Evolutionary conservation across 2,888 invertebrate species (phyloP).

Genomic region (Emmelina monodactyla): DNA sequence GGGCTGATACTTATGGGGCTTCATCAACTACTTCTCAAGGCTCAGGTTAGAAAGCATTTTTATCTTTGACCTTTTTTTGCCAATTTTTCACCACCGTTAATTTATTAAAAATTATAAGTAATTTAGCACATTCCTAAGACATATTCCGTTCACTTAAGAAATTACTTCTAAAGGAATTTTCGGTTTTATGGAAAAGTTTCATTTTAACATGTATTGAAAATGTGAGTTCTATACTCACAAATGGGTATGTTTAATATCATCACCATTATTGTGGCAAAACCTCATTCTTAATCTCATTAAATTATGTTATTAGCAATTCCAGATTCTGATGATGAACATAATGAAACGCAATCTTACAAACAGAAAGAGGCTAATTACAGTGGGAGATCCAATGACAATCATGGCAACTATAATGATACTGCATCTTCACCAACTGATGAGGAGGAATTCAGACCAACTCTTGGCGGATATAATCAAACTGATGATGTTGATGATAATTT

Average conservation of each 20-base stretch:
- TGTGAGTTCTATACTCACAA: too few species aligned
- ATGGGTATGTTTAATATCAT: too few species aligned
- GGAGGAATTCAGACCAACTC: slow-evolving; percentile 37
- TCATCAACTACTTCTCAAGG: slow-evolving; percentile 55
- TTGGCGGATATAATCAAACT: slow-evolving; percentile 20
- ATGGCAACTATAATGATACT: slow-evolving; percentile 48
- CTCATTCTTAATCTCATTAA: background rate
- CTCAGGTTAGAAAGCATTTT: too few species aligned
- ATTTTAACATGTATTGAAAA: too few species aligned
- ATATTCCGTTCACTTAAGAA: too few species aligned
- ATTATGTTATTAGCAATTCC: slow-evolving; percentile 25
- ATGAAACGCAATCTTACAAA: slow-evolving; percentile 20
- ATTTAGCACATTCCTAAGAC: too few species aligned
- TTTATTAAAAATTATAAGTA: too few species aligned
- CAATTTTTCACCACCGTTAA: too few species aligned
- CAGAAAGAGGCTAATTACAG: slow-evolving; percentile 20
- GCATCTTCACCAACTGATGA: slow-evolving; percentile 50
- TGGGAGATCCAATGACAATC: slow-evolving; percentile 22
- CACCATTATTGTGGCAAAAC: too few species aligned
- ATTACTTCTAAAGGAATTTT: too few species aligned
- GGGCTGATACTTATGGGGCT: slow-evolving; percentile 43
- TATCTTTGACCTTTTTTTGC: too few species aligned
- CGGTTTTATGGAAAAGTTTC: too few species aligned
- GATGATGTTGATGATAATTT: slow-evolving; percentile 2
- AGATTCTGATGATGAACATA: slow-evolving; percentile 47